A percentile compares a stretch with the other conserved stretches of the same genome.
Evolutionary conservation across 2,888 invertebrate species (phyloP).

Genomic region (Ganaspis brasiliensis): DNA sequence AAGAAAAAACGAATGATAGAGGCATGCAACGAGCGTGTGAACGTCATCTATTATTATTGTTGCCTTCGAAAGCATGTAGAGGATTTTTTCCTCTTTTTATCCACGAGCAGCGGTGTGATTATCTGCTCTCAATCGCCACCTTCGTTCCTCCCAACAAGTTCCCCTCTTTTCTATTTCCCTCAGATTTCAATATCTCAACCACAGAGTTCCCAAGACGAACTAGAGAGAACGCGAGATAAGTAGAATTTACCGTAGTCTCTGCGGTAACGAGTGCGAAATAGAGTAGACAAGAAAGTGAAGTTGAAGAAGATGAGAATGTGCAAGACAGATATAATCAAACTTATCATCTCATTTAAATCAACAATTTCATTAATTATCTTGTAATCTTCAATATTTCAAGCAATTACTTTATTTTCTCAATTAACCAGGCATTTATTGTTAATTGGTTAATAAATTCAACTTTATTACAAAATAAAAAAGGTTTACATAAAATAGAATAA

Average conservation of each 20-base stretch:
- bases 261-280: conserved; percentile 40
- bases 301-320: conserved; percentile 10
- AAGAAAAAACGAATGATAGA: conserved; percentile 37
- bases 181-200: conserved; percentile 38
- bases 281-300: conserved; percentile 41
- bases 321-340: not conserved
- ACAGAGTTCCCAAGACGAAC: conserved; percentile 39
- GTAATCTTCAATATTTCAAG: too few species aligned
- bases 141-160: conserved; percentile 24
- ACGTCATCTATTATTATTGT: conserved; percentile 43
- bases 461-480: too few species aligned
- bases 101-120: conserved; percentile 26
- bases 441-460: too few species aligned
- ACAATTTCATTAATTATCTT: not conserved
- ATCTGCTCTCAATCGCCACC: conserved; percentile 37
- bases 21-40: conserved; percentile 41
- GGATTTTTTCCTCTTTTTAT: conserved; percentile 26
- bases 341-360: conserved; percentile 12
- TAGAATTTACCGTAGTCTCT: conserved; percentile 34
- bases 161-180: conserved; percentile 37
- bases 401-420: too few species aligned
- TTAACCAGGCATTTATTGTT: too few species aligned
- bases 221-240: conserved; percentile 26
- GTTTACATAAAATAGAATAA: too few species aligned
- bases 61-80: conserved; percentile 31